Base-by-base conservation (phyloP, 2,113 vertebrate genomes). In the Pedionomus torquatus region DNA sequence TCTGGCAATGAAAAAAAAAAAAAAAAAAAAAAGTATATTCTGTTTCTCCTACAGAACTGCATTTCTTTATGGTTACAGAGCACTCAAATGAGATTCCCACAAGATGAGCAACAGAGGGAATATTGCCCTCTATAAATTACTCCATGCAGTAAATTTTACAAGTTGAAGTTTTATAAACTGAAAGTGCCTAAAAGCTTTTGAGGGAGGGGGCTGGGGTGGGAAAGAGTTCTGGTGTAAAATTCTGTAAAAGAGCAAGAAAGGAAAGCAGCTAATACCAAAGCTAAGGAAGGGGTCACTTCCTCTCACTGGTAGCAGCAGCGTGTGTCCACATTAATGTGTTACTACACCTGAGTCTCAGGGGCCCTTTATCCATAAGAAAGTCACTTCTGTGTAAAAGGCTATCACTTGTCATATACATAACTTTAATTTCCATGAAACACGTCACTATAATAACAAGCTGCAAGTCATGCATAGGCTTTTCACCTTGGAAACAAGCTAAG, bases 281-380 rank as follows among this genome's bases (percentile, higher is more conserved):
- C 26, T 81, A 25, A 58, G 68, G 60, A 89, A 55, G 11, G 17
- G 30, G 17, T 69, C 31, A 26, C 18, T 68, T 79, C 17, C 18
- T 64, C 28, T 72, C 3, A 0, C 41, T 80, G 37, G 28, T 11
- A 46, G 30, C 19, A n/a, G 39, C 31, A 54, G 52, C 0, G 0
- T 60, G 17, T 4, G 4, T 58, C 60, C 28, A 8, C 21, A 16
- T 7, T 17, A 44, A 30, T 1, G 2, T 0, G 0, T 24, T 35
- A 26, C 21, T 63, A 20, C 8, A 13, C 20, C 44, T 57, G 49
- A 41, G 25, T 83, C 49, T 58, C 58, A 37, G 35, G 23, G 21
- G 20, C 17, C 23, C 28, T 86, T 65, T 41, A 35, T 33, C 48
- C 4, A 20, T 30, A 49, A 83, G 41, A 74, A 90, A 77, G 48